Evolutionary conservation across 2,113 vertebrate species (phyloP).

Genomic region (Brienomyrus brachyistius): DNA sequence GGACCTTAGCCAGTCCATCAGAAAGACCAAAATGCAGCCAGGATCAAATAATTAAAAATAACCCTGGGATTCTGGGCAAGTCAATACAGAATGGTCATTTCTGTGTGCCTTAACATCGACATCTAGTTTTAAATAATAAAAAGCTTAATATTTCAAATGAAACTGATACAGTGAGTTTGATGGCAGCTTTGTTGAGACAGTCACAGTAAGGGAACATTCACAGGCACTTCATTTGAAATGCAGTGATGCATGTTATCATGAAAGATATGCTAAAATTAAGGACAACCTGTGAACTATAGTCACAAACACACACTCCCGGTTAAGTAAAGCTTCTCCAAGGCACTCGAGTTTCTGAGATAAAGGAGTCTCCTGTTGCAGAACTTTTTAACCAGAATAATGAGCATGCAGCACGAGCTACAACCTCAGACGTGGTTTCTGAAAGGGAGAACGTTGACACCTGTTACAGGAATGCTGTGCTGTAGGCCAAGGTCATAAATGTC

Average conservation of each 20-base stretch:
- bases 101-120: not conserved
- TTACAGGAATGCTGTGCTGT: conserved; percentile 17
- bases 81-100: not conserved
- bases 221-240: not conserved
- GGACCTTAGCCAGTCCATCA: not conserved
- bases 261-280: not conserved
- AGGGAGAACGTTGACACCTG: not conserved
- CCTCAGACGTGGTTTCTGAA: not conserved
- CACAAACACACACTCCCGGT: not conserved
- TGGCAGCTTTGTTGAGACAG: not conserved
- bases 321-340: not conserved
- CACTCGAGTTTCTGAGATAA: not conserved
- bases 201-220: not conserved
- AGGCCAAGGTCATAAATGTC: conserved; percentile 36
- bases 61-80: not conserved
- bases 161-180: not conserved
- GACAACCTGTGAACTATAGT: not conserved
- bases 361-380: not conserved
- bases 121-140: not conserved
- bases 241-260: not conserved
- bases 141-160: not conserved
- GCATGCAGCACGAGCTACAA: not conserved
- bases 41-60: not conserved
- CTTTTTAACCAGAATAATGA: not conserved
- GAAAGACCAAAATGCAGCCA: not conserved